Conservation (phyloP, 2,113 vertebrate species). For the Phaethon lepturus region DNA sequence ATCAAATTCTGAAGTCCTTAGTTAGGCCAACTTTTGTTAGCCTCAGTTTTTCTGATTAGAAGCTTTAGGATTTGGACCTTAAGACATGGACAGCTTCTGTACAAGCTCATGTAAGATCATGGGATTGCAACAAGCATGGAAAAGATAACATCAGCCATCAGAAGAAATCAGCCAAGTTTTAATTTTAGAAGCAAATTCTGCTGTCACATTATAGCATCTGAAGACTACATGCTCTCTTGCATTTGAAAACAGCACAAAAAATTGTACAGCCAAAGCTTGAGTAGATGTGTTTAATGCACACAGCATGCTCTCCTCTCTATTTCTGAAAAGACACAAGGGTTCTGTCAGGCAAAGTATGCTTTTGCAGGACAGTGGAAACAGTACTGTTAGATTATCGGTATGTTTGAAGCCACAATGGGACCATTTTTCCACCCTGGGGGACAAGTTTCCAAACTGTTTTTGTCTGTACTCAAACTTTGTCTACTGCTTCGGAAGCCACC, state of each 20-base stretch:
- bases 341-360: not conserved
- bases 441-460: not conserved
- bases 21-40: not conserved
- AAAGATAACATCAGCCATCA: not conserved
- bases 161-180: conserved; percentile 40
- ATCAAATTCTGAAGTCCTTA: not conserved
- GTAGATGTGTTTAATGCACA: not conserved
- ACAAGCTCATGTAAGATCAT: not conserved
- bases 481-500: not conserved
- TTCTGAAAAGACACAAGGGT: not conserved
- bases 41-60: not conserved
- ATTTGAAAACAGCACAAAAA: conserved; percentile 43
- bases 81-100: not conserved
- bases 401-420: not conserved
- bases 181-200: conserved; percentile 63
- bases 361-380: not conserved
- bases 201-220: conserved; percentile 47
- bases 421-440: not conserved
- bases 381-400: not conserved
- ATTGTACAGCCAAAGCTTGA: not conserved
- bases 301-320: not conserved
- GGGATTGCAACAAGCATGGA: not conserved
- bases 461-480: not conserved
- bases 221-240: not conserved
- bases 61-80: not conserved